phyloP scores from a whole-genome alignment of 92 coral and sea anemone genomes.

The Blastomussa wellsi region DNA sequence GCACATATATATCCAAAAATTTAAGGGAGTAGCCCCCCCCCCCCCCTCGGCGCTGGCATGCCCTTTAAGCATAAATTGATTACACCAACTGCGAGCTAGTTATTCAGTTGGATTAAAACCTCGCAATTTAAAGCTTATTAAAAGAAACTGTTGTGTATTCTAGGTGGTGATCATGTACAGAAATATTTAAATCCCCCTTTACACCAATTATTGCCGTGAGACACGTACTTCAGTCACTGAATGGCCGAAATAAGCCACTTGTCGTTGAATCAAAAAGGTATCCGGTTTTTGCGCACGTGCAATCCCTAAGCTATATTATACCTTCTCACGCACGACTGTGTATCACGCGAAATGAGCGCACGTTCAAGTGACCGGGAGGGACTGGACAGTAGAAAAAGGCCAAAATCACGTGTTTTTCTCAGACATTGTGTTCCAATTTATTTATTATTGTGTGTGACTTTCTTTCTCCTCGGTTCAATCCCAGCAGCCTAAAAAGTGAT shows the following conservation, averaged over 20 bases:
- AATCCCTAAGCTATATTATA: no score
- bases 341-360: no score
- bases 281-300: no score
- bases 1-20: no score
- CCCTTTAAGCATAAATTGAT: not conserved
- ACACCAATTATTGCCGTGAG: not conserved
- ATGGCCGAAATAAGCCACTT: slow-evolving; percentile 3
- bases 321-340: no score
- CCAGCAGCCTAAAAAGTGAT: no score
- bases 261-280: not conserved
- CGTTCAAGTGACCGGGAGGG: not conserved
- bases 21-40: no score
- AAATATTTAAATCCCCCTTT: not conserved
- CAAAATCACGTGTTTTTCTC: no score
- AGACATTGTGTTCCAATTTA: no score
- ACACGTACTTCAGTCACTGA: not conserved
- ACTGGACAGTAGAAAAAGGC: no score
- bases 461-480: no score
- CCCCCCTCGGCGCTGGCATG: not conserved
- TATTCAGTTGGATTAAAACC: not conserved
- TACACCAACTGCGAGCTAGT: not conserved
- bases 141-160: not conserved
- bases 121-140: not conserved
- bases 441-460: no score
- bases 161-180: not conserved